A percentile compares a stretch with the other conserved stretches of the same genome.
Evolutionary conservation across 1,140 invertebrate species (phyloP).

Genomic region (Bombus balteatus): DNA sequence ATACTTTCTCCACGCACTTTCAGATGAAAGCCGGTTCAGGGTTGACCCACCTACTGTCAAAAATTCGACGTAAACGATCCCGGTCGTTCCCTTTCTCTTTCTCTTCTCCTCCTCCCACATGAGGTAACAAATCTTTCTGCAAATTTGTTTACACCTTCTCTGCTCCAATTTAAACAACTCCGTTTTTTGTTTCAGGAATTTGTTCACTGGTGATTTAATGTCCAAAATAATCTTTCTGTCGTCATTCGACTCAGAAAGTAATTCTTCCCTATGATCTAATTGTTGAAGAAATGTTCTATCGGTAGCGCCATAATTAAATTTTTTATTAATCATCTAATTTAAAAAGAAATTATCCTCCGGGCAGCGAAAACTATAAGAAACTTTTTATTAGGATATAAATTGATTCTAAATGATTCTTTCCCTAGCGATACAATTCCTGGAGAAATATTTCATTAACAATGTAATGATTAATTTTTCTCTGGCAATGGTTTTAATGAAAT

Average conservation of each 20-base stretch:
- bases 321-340: too few relatives aligned
- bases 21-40: slow-evolving; percentile 36
- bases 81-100: slow-evolving; percentile 25
- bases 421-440: background rate
- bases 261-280: background rate
- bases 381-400: background rate
- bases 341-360: too few relatives aligned
- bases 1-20: slow-evolving; percentile 47
- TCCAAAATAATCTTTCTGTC: background rate
- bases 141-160: background rate
- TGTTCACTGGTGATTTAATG: background rate
- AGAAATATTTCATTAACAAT: background rate
- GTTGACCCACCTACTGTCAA: slow-evolving; percentile 47
- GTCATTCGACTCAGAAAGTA: background rate
- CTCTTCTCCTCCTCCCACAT: background rate
- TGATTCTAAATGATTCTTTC: too few relatives aligned
- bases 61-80: slow-evolving; percentile 15
- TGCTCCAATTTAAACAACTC: background rate
- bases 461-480: background rate
- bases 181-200: background rate
- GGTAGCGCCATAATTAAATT: too few relatives aligned
- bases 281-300: background rate
- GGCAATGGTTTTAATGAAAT: background rate
- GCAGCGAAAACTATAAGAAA: background rate
- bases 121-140: background rate